Percentiles rank a stretch among this genome's conserved stretches.
phyloP scores from a whole-genome alignment of 2,888 invertebrate species.

The Metacarcinus magister region DNA sequence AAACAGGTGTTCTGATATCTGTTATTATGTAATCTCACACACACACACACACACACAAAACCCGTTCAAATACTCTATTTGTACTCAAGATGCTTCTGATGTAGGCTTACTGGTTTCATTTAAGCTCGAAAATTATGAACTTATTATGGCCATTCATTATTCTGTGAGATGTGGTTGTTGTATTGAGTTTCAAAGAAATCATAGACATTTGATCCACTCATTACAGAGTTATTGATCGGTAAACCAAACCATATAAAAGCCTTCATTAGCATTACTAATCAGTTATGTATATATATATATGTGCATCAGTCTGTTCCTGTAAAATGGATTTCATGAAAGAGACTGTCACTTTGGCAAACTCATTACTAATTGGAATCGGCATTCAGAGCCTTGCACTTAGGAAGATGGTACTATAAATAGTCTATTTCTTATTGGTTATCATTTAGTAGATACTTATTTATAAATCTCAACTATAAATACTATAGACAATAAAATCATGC shows the following conservation, averaged over 20 bases:
- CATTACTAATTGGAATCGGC: neutral
- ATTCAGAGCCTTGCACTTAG: neutral
- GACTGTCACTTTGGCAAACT: neutral
- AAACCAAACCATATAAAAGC: neutral
- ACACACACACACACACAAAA: neutral
- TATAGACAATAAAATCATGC: neutral
- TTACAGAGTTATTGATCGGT: neutral
- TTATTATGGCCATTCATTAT: neutral
- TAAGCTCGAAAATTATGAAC: too few species aligned
- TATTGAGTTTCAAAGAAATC: neutral
- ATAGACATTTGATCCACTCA: neutral
- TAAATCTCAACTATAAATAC: neutral
- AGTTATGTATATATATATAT: neutral
- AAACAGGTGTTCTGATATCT: too few species aligned
- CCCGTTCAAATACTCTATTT: too few species aligned
- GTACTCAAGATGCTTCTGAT: too few species aligned
- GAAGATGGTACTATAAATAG: conserved; percentile 1
- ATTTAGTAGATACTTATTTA: neutral
- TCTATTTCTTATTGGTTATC: neutral
- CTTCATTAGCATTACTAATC: neutral
- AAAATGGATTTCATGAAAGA: too few species aligned
- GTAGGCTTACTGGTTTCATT: too few species aligned
- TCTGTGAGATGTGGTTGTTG: neutral
- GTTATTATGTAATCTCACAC: too few species aligned
- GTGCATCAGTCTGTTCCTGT: too few species aligned